phyloP scores from a whole-genome alignment of 2,888 invertebrate genomes.

The Morpho helenor region DNA sequence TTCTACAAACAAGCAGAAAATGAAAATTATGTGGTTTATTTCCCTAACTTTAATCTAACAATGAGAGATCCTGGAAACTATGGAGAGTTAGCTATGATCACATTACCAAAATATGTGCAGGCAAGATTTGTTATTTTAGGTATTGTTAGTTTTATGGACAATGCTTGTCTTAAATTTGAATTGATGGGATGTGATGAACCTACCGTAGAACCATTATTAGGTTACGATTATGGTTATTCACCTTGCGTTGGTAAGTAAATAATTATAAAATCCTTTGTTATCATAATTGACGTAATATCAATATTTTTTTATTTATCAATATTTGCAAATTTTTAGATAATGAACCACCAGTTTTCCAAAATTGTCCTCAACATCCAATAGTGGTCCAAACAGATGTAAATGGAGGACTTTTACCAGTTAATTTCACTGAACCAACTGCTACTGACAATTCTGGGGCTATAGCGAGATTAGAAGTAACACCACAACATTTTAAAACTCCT shows the following conservation, averaged over 20 bases:
- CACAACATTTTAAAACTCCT: constrained; percentile 93
- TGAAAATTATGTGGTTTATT: constrained; percentile 97
- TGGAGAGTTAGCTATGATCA: constrained; percentile 97
- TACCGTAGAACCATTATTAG: constrained; percentile 88
- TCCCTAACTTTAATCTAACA: constrained; percentile 96
- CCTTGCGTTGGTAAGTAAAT: constrained; percentile 89
- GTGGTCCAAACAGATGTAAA: constrained; percentile 92
- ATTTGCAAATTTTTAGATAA: constrained; percentile 81
- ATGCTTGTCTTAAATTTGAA: constrained; percentile 97
- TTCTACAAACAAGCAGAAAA: constrained; percentile 97
- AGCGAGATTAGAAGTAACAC: constrained; percentile 94
- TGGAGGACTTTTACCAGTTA: constrained; percentile 93
- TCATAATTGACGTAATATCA: background rate
- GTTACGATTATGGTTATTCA: constrained; percentile 95
- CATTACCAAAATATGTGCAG: constrained; percentile 94
- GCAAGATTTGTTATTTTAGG: constrained; percentile 96
- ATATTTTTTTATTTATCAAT: constrained; percentile 8
- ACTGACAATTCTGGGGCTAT: constrained; percentile 97
- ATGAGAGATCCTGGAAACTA: constrained; percentile 97
- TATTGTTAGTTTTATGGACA: constrained; percentile 97
- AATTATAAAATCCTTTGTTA: background rate
- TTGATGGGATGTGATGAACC: constrained; percentile 97
- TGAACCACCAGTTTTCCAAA: constrained; percentile 97
- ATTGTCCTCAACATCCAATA: constrained; percentile 96
- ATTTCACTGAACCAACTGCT: constrained; percentile 95